Evolutionary conservation across 2,113 vertebrate genomes (phyloP).

Genomic region (Aptenodytes forsteri): DNA sequence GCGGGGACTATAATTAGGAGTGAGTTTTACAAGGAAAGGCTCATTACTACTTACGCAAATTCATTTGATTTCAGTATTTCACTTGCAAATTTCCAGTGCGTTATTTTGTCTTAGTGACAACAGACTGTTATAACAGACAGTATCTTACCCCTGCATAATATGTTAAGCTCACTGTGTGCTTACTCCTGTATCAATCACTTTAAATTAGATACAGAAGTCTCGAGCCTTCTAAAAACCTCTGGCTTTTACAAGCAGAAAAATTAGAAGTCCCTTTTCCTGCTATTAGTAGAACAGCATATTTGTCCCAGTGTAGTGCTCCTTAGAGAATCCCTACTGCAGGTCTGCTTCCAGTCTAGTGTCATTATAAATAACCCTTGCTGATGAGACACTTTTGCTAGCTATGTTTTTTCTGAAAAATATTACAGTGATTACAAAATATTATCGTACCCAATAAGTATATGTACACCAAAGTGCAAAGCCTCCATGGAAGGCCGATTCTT

Average conservation of each 20-base stretch:
- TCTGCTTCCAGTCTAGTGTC: background rate
- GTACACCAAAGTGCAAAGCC: background rate
- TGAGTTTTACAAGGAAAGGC: slow-evolving; percentile 39
- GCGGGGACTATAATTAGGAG: slow-evolving; percentile 61
- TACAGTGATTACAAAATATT: background rate
- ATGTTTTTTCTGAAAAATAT: background rate
- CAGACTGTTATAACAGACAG: background rate
- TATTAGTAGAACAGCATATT: background rate
- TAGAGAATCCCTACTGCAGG: background rate
- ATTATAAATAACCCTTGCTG: background rate
- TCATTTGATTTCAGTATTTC: background rate
- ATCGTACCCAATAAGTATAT: background rate
- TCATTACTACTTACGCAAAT: background rate
- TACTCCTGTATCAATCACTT: background rate
- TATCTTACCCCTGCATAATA: background rate
- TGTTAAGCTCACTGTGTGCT: background rate
- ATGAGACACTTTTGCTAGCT: background rate
- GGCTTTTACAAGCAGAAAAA: background rate
- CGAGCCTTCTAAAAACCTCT: background rate
- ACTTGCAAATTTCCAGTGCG: background rate
- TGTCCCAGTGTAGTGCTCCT: background rate
- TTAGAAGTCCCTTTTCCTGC: background rate
- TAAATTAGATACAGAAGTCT: background rate
- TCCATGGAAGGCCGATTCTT: background rate
- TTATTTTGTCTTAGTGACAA: background rate